Conservation (phyloP, 2,888 invertebrate species). For the Xestia c-nigrum region DNA sequence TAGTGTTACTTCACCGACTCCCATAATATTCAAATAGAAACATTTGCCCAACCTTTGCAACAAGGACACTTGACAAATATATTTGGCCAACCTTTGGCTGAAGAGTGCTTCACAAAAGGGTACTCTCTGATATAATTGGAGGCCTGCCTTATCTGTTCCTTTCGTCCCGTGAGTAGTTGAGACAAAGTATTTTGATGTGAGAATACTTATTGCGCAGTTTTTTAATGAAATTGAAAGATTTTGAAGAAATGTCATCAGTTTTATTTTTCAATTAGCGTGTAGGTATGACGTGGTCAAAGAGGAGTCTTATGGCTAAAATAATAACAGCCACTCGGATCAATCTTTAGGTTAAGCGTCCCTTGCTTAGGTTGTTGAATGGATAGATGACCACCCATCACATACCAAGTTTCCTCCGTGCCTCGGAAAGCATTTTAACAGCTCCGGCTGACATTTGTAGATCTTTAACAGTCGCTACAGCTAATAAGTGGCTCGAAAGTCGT, state of each 20-base stretch:
- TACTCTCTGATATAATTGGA: slow-evolving; percentile 46
- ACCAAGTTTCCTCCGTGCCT: no score
- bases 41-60: slow-evolving; percentile 22
- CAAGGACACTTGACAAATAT: slow-evolving; percentile 12
- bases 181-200: background rate
- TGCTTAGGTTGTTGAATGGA: no score
- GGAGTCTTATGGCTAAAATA: no score
- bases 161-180: background rate
- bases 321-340: no score
- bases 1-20: background rate
- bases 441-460: no score
- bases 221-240: background rate
- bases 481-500: no score
- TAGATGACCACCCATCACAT: no score
- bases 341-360: no score
- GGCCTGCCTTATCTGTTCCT: slow-evolving; percentile 42
- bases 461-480: no score
- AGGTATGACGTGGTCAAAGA: background rate
- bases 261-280: background rate
- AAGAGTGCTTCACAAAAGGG: slow-evolving; percentile 7
- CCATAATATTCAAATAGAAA: slow-evolving; percentile 38
- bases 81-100: slow-evolving; percentile 26
- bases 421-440: no score
- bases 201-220: slow-evolving; percentile 5
- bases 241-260: background rate